phyloP scores from a whole-genome alignment of 2,797 vertebrate species.

The Platyrinchus mystaceus region DNA sequence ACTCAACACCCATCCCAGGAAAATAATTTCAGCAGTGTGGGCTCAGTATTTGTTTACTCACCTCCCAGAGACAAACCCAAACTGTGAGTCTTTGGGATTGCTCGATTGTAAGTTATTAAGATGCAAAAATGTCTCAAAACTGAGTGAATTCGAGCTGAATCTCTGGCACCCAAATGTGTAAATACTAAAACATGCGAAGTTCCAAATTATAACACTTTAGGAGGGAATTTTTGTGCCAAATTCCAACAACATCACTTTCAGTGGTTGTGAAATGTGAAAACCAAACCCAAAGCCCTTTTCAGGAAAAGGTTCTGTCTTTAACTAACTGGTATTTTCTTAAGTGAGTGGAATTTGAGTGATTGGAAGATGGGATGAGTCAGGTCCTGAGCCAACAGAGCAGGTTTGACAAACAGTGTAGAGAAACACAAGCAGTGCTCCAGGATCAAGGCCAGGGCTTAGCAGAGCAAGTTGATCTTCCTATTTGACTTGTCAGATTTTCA shows the following conservation, averaged over 20 bases:
- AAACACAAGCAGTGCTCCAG: not conserved
- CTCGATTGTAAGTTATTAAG: not conserved
- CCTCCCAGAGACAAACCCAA: not conserved
- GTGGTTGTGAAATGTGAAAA: not conserved
- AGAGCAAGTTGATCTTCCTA: not conserved
- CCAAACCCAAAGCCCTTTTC: not conserved
- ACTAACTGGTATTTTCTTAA: not conserved
- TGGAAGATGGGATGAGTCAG: not conserved
- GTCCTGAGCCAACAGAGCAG: not conserved
- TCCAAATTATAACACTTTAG: not conserved
- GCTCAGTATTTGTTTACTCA: not conserved
- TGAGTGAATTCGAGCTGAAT: not conserved
- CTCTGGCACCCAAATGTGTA: not conserved
- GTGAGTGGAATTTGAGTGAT: not conserved
- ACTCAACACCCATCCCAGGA: not conserved
- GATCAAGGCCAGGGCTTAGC: not conserved
- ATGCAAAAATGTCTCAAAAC: not conserved
- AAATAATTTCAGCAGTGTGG: not conserved
- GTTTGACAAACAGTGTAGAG: not conserved
- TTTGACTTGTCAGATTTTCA: not conserved
- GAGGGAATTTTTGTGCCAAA: not conserved
- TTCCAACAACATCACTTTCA: not conserved
- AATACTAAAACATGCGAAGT: not conserved
- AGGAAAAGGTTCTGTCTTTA: not conserved
- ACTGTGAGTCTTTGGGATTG: not conserved